Percentiles rank a stretch among this genome's conserved stretches.
phyloP scores from a whole-genome alignment of 2,888 invertebrate genomes.

The Cryptocephalus primarius region DNA sequence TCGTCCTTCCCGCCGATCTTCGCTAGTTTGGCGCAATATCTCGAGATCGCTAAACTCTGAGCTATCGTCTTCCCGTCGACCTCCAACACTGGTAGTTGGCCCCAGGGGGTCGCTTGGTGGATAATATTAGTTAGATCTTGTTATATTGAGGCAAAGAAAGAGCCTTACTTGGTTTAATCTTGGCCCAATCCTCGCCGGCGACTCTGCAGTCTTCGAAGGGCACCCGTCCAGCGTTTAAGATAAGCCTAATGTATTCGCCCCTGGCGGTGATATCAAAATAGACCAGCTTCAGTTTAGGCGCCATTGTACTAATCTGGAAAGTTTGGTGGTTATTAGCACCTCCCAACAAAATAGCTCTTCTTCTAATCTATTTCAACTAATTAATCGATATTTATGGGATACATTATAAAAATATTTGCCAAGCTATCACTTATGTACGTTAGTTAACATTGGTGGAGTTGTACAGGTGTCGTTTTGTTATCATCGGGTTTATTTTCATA shows the following conservation, averaged over 20 bases:
- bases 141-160: too few relatives aligned
- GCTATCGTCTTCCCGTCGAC: constrained; percentile 48
- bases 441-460: too few relatives aligned
- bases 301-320: constrained; percentile 1
- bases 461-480: too few relatives aligned
- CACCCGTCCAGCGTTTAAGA: constrained; percentile 6
- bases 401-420: too few relatives aligned
- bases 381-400: too few relatives aligned
- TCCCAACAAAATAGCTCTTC: too few relatives aligned
- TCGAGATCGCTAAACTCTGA: constrained; percentile 48
- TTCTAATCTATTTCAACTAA: too few relatives aligned
- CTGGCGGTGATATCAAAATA: constrained; percentile 7
- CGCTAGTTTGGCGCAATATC: constrained; percentile 50
- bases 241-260: constrained; percentile 7
- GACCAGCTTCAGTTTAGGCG: constrained; percentile 5
- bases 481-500: too few relatives aligned
- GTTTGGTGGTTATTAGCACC: too few relatives aligned
- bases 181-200: constrained; percentile 4
- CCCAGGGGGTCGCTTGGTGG: constrained; percentile 45
- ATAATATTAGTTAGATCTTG: too few relatives aligned
- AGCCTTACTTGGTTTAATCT: constrained; percentile 9
- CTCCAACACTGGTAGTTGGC: constrained; percentile 50
- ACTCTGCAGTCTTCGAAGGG: constrained; percentile 8
- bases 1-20: constrained; percentile 42
- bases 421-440: too few relatives aligned